These are phyloP conservation scores for Ailurus styani DNA, from an alignment of 2,113 vertebrate genomes.

Conservation along the genomic window DNA sequence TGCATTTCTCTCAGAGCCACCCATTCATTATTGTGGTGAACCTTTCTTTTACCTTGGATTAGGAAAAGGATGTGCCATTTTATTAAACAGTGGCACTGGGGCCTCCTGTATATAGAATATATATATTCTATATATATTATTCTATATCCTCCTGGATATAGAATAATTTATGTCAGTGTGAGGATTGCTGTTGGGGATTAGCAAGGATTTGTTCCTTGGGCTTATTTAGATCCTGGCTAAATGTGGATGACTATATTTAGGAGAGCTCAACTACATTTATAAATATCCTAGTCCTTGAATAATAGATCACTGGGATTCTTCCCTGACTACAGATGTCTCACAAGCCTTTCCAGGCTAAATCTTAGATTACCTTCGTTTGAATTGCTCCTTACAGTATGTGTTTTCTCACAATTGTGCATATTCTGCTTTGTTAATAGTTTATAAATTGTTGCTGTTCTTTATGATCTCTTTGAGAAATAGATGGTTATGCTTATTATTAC, in stretches of 20 bases:
- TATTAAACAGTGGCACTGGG: not conserved
- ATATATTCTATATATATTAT: no score
- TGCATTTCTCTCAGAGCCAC: constrained; percentile 23
- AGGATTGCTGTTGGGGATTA: not conserved
- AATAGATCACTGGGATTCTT: not conserved
- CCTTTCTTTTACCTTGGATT: constrained; percentile 26
- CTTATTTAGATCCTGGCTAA: constrained; percentile 42
- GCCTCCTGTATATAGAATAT: not conserved
- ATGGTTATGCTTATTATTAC: not conserved
- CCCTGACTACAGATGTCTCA: not conserved
- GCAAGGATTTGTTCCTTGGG: constrained; percentile 14
- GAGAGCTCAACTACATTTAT: not conserved
- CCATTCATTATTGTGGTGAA: not conserved
- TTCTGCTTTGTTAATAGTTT: not conserved
- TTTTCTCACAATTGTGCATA: not conserved
- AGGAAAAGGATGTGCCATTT: not conserved
- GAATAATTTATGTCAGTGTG: not conserved
- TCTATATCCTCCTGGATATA: no score
- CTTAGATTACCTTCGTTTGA: not conserved
- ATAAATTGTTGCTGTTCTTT: not conserved
- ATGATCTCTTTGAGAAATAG: not conserved
- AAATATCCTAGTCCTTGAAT: not conserved
- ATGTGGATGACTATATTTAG: constrained; percentile 15
- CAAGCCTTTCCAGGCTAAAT: not conserved
- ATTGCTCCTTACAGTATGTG: not conserved